Conservation (phyloP, 2,113 vertebrate species). For the Tamias sibiricus region DNA sequence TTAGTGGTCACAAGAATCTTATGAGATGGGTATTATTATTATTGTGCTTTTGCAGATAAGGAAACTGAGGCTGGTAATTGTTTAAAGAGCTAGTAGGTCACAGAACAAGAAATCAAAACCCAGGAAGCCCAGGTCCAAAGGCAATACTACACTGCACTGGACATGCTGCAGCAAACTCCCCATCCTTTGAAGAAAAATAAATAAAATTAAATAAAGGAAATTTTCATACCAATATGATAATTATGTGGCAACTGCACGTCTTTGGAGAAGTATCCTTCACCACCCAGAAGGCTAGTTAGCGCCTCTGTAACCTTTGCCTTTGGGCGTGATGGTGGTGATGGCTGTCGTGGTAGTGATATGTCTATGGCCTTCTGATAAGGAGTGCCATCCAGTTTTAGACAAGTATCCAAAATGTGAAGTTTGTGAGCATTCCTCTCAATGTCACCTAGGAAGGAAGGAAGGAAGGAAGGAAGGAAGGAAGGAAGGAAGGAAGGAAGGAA, state of each 20-base stretch:
- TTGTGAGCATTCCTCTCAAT: slow-evolving; percentile 37
- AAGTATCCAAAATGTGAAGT: slow-evolving; percentile 85
- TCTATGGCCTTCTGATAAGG: slow-evolving; percentile 62
- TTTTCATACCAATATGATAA: slow-evolving; percentile 88
- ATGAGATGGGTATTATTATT: not conserved
- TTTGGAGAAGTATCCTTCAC: slow-evolving; percentile 84
- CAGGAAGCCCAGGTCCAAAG: not conserved
- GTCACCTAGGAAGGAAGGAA: slow-evolving; percentile 41
- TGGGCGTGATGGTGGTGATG: not conserved
- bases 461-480: not conserved
- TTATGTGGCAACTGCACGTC: slow-evolving; percentile 86
- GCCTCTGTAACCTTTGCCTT: slow-evolving; percentile 74
- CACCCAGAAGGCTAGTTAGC: slow-evolving; percentile 85
- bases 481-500: not conserved
- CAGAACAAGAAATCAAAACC: not conserved
- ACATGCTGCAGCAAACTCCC: not conserved
- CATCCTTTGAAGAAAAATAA: not conserved
- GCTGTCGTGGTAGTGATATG: not conserved
- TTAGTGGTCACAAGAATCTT: not conserved
- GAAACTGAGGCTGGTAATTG: not conserved
- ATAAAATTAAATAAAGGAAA: not conserved
- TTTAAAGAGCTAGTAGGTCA: not conserved
- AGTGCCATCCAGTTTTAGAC: slow-evolving; percentile 89
- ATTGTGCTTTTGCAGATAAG: not conserved
- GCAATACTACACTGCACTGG: rapidly evolving